phyloP scores from a whole-genome alignment of 2,113 vertebrate genomes.

The Eudyptes chrysolophus region DNA sequence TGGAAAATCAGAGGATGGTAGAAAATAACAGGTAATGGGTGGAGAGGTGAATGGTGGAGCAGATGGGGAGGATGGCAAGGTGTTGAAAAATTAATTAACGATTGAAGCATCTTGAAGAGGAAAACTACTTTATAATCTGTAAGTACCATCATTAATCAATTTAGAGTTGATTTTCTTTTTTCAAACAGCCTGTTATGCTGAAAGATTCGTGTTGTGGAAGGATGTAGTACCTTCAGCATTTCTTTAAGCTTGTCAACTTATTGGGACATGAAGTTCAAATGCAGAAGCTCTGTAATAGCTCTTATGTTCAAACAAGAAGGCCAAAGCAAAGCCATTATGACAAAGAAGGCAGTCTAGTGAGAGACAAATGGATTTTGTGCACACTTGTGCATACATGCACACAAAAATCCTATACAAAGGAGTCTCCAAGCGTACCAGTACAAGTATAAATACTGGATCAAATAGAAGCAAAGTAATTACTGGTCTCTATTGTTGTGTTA shows the following conservation, averaged over 20 bases:
- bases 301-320: not conserved
- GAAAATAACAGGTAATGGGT: not conserved
- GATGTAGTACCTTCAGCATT: not conserved
- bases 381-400: not conserved
- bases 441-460: not conserved
- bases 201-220: not conserved
- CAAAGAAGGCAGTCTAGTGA: not conserved
- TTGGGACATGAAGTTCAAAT: not conserved
- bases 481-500: not conserved
- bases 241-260: not conserved
- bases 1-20: not conserved
- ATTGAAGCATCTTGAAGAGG: slow-evolving; percentile 1
- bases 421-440: not conserved
- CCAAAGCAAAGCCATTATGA: not conserved
- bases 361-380: not conserved
- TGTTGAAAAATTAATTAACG: slow-evolving; percentile 28
- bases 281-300: not conserved
- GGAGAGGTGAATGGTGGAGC: not conserved
- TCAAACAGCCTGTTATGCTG: not conserved
- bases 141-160: slow-evolving; percentile 13
- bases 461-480: not conserved
- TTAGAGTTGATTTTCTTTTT: not conserved
- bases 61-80: not conserved
- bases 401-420: not conserved
- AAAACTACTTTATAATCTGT: not conserved